Conservation (phyloP, 2,888 invertebrate genomes). For the Brenthis hecate region DNA sequence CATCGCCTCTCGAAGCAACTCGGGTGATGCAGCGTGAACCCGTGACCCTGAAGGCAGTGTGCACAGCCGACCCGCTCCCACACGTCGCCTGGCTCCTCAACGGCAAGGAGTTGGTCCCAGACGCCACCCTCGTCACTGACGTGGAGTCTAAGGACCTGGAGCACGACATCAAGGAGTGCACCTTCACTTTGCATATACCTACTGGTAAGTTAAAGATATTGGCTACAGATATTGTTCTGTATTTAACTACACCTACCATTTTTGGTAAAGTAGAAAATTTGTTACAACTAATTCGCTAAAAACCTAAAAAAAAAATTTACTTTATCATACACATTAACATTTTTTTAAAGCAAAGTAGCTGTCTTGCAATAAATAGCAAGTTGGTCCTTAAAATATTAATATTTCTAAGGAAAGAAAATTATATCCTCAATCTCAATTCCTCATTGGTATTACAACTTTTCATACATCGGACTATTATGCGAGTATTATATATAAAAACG, state of each 20-base stretch:
- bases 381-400: too few species aligned
- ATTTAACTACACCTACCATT: neutral
- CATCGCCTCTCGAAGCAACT: slow-evolving; percentile 85
- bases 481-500: too few species aligned
- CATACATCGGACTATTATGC: too few species aligned
- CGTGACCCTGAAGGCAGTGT: slow-evolving; percentile 86
- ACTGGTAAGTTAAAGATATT: slow-evolving; percentile 72
- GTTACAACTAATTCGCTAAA: too few species aligned
- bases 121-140: slow-evolving; percentile 85
- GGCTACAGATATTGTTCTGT: neutral
- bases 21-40: slow-evolving; percentile 87
- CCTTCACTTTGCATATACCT: slow-evolving; percentile 89
- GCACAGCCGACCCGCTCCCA: slow-evolving; percentile 95
- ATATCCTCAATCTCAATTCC: too few species aligned
- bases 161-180: slow-evolving; percentile 91
- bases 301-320: too few species aligned
- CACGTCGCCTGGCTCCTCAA: slow-evolving; percentile 93
- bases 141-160: slow-evolving; percentile 86
- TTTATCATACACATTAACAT: too few species aligned
- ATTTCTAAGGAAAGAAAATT: too few species aligned
- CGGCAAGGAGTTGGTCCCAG: slow-evolving; percentile 85
- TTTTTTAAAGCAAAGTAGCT: too few species aligned
- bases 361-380: too few species aligned
- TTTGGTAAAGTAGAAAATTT: too few species aligned
- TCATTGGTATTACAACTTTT: too few species aligned